Evolutionary conservation across 2,888 invertebrate genomes (phyloP), one percentile per base, ranked within the genome.

Genomic region (Melipona bicolor): DNA sequence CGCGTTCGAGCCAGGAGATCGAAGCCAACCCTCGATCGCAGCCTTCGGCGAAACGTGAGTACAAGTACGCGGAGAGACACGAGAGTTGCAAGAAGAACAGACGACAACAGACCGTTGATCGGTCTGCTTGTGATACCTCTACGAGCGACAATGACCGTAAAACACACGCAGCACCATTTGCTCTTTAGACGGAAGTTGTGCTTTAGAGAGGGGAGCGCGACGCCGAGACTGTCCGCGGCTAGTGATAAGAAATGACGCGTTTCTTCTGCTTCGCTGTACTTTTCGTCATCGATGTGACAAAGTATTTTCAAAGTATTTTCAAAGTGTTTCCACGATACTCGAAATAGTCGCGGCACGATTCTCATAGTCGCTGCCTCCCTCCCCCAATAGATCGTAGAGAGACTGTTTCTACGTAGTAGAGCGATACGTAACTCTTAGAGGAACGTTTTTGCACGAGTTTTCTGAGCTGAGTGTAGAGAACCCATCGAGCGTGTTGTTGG

Each of bases 131-230:
- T 11, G 67, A 83, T 65, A 87, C 65, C 79, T 79, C 75, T 59
- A 56, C 59, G 21, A 64, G 21, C 32, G 24, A 24, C 68, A 70
- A 89, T 83, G 88, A 90, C 86, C 91, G 89, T 85, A 84, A 86
- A 89, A 90, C 88, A 90, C 88, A 91, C 91, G 91, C 88, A 87
- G 81, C 84, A 92, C 43, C 91, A 91, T 89, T 89, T 87, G 90
- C 81, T 89, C 71, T 83, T 83, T 87, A 77, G 77, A 83, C 65
- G 84, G 81, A 84, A 84, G 81, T 85, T 85, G 88, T 85, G 87
- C 89, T 86, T 88, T 88, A 87, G 85, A 86, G 71, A 67, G 75
- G 69, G 75, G 83, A 62, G 70, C 78, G 21, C 78, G 21, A 73
- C 70, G 77, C 43, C 32, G 77, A 77, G 68, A 76, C 76, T 59